Conservation (phyloP, 2,888 invertebrate genomes). For the Nemapogon koenigi region DNA sequence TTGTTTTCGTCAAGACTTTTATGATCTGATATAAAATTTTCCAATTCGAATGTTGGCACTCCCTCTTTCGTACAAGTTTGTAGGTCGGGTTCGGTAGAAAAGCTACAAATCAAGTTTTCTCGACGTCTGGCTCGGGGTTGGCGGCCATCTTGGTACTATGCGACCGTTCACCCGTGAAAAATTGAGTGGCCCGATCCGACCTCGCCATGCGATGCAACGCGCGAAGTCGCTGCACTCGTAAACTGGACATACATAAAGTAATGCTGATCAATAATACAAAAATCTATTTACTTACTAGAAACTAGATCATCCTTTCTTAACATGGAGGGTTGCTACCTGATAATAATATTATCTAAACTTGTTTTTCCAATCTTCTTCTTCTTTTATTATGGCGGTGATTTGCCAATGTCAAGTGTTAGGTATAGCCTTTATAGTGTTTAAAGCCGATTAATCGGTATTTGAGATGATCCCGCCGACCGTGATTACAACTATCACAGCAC, state of each 20-base stretch:
- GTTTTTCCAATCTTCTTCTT: no score
- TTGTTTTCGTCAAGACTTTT: constrained; percentile 10
- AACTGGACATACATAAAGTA: no score
- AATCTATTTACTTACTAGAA: constrained; percentile 1
- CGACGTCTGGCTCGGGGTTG: constrained; percentile 21
- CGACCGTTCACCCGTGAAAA: constrained; percentile 27
- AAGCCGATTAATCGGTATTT: no score
- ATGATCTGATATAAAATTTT: constrained; percentile 24
- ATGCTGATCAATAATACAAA: no score
- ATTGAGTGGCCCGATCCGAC: constrained; percentile 12
- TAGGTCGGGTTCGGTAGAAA: constrained; percentile 18
- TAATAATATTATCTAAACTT: neutral
- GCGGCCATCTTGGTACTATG: constrained; percentile 36
- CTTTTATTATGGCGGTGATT: no score
- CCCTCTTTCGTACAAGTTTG: constrained; percentile 28
- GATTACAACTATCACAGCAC: no score
- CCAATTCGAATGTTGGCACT: constrained; percentile 35
- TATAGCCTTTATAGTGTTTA: no score
- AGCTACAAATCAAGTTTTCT: constrained; percentile 41
- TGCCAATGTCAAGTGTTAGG: no score
- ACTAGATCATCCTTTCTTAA: neutral
- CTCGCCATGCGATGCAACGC: constrained; percentile 7
- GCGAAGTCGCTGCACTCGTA: constrained; percentile 5
- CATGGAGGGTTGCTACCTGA: neutral
- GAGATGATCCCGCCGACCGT: no score